Percentiles rank a stretch among this genome's conserved stretches.
Conservation (phyloP, 92 coral and sea anemone species). For the Porites rus region DNA sequence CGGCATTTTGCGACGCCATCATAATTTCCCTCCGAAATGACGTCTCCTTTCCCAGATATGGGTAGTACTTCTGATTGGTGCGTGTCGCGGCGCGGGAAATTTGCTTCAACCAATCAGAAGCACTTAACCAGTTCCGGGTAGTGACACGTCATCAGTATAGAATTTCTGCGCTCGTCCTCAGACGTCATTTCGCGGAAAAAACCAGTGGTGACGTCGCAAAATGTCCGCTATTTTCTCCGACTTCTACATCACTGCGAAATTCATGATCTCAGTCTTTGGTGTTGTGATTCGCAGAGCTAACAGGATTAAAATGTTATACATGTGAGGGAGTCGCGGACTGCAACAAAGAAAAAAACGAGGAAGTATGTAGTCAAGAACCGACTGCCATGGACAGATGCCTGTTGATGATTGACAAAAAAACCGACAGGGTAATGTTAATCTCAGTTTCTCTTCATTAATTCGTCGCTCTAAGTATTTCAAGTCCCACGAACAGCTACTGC, state of each 20-base stretch:
- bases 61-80: background rate
- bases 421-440: slow-evolving; percentile 2
- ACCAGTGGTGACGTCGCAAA: too few relatives aligned
- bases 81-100: background rate
- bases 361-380: slow-evolving; percentile 8
- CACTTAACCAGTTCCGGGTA: too few relatives aligned
- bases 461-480: too few relatives aligned
- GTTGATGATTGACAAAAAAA: slow-evolving; percentile 5
- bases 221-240: background rate
- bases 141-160: too few relatives aligned
- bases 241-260: background rate
- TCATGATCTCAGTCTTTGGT: background rate
- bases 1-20: too few relatives aligned
- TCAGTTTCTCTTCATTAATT: too few relatives aligned
- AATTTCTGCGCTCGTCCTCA: too few relatives aligned
- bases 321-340: slow-evolving; percentile 18
- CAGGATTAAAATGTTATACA: slow-evolving; percentile 10
- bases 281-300: background rate
- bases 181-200: too few relatives aligned
- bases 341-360: background rate
- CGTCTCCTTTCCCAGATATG: too few relatives aligned
- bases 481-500: too few relatives aligned
- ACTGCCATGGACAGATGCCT: slow-evolving; percentile 15
- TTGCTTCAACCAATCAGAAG: too few relatives aligned
- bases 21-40: too few relatives aligned